Base-by-base conservation (phyloP, 2,888 invertebrate species). In the Flabesymbios commensalis region DNA sequence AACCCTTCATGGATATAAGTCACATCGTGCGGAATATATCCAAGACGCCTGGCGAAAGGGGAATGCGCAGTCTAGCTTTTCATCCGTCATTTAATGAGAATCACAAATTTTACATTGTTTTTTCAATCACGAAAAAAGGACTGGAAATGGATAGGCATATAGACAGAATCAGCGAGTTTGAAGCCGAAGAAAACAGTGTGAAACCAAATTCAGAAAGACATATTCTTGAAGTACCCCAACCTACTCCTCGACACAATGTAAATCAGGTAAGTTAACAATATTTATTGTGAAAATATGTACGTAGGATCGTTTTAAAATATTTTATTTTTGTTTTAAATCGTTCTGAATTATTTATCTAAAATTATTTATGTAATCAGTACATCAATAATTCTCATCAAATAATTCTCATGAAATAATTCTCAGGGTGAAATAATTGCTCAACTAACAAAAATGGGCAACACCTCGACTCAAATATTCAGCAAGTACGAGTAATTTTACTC, bases 211-310 rank as follows among this genome's bases (percentile, higher is more conserved):
- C 65, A 0, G 75, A 78, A 59, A 64, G 67, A 56, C 59, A 74
- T 28, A 55, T 80, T 1, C 24, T 80, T 10, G 74, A 78, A 59
- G 67, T 79, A 1, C 42, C 64, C 4, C 71, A 79, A 54, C 79
- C 79, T 1, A 78, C 60, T 45, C 68, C 68, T 65, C 79, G 79
- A 58, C 79, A 80, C 64, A 80, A 79, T 61, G 79, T 78, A 3
- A 79, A 79, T 42, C 75, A 78, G 77, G 80, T 79, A 63, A 66
- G 65, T n/a, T n/a, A n/a, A n/a, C n/a, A n/a, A n/a, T n/a, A n/a
- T n/a, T n/a, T n/a, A n/a, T n/a, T n/a, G n/a, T n/a, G n/a, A n/a
- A n/a, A n/a, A n/a, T n/a, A n/a, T n/a, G n/a, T n/a, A n/a, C n/a
- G n/a, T n/a, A n/a, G n/a, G n/a, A n/a, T n/a, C n/a, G n/a, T n/a